Evolutionary conservation across 2,797 vertebrate genomes (phyloP).

Genomic region (Melanotaenia parkinsoni): DNA sequence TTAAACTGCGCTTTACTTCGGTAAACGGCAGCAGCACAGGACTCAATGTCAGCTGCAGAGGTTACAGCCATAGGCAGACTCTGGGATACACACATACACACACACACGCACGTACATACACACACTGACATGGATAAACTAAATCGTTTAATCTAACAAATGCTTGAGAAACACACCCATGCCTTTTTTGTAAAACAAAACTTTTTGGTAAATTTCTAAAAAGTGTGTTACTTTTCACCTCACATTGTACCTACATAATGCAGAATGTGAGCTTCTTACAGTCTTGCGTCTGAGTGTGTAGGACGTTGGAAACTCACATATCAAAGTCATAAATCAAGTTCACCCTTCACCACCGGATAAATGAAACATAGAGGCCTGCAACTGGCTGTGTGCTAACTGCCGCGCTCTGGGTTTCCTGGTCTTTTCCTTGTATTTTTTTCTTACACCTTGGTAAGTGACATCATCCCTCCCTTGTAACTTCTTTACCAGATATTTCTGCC

Average conservation of each 20-base stretch:
- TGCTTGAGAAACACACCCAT: slow-evolving; percentile 30
- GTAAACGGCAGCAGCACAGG: slow-evolving; percentile 73
- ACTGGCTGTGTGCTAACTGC: slow-evolving; percentile 53
- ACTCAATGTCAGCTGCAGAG: slow-evolving; percentile 76
- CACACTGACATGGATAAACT: slow-evolving; percentile 20
- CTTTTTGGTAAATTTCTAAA: slow-evolving; percentile 45
- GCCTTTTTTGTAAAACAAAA: slow-evolving; percentile 42
- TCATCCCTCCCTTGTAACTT: slow-evolving; percentile 21
- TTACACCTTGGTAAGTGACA: slow-evolving; percentile 41
- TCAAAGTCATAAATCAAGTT: slow-evolving; percentile 75
- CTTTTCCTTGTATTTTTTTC: slow-evolving; percentile 27
- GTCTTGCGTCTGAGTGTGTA: slow-evolving; percentile 37
- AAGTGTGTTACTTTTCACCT: slow-evolving; percentile 43
- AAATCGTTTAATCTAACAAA: slow-evolving; percentile 45
- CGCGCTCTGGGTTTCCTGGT: slow-evolving; percentile 40
- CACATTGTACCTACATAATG: slow-evolving; percentile 47
- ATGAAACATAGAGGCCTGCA: slow-evolving; percentile 53
- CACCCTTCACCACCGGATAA: slow-evolving; percentile 59
- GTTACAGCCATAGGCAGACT: slow-evolving; percentile 72
- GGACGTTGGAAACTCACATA: slow-evolving; percentile 68
- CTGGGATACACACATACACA: slow-evolving; percentile 49
- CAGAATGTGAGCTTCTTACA: slow-evolving; percentile 48
- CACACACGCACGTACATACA: slow-evolving; percentile 29
- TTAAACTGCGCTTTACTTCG: slow-evolving; percentile 77
- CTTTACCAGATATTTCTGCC: slow-evolving; percentile 21